Evolutionary conservation across 2,113 vertebrate species (phyloP).

Genomic region (Amia ocellicauda): DNA sequence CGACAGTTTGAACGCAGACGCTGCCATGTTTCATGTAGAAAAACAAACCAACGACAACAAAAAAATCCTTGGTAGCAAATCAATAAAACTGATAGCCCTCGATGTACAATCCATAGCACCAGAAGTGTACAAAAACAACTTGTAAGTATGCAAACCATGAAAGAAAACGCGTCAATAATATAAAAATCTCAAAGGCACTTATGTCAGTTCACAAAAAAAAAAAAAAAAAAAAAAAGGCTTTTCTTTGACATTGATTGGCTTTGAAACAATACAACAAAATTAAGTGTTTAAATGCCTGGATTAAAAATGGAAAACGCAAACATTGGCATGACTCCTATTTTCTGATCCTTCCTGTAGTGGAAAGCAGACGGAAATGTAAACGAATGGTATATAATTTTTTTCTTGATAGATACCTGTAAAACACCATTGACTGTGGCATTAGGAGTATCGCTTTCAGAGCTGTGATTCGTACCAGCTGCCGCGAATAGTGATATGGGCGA

Average conservation of each 20-base stretch:
- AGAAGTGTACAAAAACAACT: slow-evolving; percentile 45
- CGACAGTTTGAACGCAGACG: background rate
- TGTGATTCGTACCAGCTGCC: slow-evolving; percentile 6
- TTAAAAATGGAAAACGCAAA: slow-evolving; percentile 8
- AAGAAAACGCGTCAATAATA: slow-evolving; percentile 25
- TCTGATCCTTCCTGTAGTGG: slow-evolving; percentile 11
- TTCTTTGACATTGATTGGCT: slow-evolving; percentile 24
- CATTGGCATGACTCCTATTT: slow-evolving; percentile 19
- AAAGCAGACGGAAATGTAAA: slow-evolving; percentile 36
- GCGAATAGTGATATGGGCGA: background rate
- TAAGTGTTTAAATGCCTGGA: slow-evolving; percentile 9
- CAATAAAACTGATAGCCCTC: slow-evolving; percentile 26
- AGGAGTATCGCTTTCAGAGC: background rate
- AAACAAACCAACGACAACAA: slow-evolving; percentile 34
- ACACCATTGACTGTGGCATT: slow-evolving; percentile 4
- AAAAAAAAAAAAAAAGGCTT: slow-evolving; percentile 35
- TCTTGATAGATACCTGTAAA: slow-evolving; percentile 8
- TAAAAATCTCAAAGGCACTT: slow-evolving; percentile 59
- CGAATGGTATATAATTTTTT: slow-evolving; percentile 13
- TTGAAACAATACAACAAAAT: too few species aligned
- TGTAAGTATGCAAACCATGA: slow-evolving; percentile 23
- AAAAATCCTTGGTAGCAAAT: slow-evolving; percentile 29
- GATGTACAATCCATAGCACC: slow-evolving; percentile 56
- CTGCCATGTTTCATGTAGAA: slow-evolving; percentile 21
- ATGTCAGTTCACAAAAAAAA: slow-evolving; percentile 36